These are phyloP conservation scores for Drosophila pallidifrons DNA, from an alignment of 1,140 invertebrate species.

Conservation along the genomic window DNA sequence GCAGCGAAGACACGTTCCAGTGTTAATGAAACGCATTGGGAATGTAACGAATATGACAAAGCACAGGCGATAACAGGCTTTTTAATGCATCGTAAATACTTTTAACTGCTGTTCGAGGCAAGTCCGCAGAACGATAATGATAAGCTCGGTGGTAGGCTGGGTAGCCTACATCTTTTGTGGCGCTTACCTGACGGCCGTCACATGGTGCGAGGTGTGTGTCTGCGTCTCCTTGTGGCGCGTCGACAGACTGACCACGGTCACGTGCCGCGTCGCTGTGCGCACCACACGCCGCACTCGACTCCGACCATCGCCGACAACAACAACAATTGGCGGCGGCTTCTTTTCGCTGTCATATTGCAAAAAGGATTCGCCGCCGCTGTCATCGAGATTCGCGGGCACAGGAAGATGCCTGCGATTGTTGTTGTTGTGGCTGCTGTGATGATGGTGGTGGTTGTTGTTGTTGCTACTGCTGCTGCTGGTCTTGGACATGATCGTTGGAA, in stretches of 20 bases:
- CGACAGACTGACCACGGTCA: constrained; percentile 84
- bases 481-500: constrained; percentile 44
- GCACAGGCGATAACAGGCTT: constrained; percentile 5
- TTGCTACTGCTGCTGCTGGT: constrained; percentile 52
- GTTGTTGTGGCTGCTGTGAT: constrained; percentile 37
- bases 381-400: constrained; percentile 49
- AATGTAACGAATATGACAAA: neutral
- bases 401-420: constrained; percentile 66
- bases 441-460: constrained; percentile 46
- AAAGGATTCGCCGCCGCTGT: constrained; percentile 75
- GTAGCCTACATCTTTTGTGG: neutral
- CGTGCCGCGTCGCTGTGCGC: constrained; percentile 81
- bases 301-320: constrained; percentile 83
- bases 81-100: constrained; percentile 14
- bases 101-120: neutral
- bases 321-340: constrained; percentile 83
- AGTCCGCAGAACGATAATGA: constrained; percentile 27
- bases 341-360: constrained; percentile 79
- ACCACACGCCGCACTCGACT: constrained; percentile 83
- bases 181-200: constrained; percentile 84
- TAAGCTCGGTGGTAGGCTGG: constrained; percentile 17
- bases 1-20: constrained; percentile 19
- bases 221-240: constrained; percentile 84
- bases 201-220: constrained; percentile 84
- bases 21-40: constrained; percentile 11